Conservation (phyloP, 2,797 vertebrate genomes). For the Halcyon chelicuti region DNA sequence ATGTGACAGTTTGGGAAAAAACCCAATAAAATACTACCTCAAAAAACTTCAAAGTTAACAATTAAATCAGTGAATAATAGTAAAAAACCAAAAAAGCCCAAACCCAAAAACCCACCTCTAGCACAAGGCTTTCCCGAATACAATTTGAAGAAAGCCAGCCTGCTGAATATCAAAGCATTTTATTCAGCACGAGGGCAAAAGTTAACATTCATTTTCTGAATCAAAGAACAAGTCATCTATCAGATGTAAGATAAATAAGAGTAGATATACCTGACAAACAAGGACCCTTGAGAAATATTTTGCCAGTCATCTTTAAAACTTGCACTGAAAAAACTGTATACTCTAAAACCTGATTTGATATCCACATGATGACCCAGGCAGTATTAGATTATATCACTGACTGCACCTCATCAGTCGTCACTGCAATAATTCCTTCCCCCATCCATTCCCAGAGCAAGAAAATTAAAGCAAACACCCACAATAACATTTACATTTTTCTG, state of each 20-base stretch:
- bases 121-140: neutral
- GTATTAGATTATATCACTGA: neutral
- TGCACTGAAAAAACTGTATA: neutral
- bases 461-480: slow-evolving; percentile 2
- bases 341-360: neutral
- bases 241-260: neutral
- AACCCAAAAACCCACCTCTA: neutral
- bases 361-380: neutral
- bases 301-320: neutral
- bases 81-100: neutral
- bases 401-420: neutral
- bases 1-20: neutral
- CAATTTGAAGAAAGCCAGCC: neutral
- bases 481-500: neutral
- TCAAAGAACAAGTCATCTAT: neutral
- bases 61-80: neutral
- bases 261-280: neutral
- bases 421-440: neutral
- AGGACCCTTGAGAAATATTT: neutral
- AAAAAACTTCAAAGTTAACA: neutral
- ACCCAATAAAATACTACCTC: neutral
- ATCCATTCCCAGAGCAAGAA: neutral
- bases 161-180: neutral
- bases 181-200: neutral
- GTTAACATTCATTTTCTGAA: neutral